Evolutionary conservation across 1,140 invertebrate species (phyloP).

Genomic region (Cotesia vestalis): DNA sequence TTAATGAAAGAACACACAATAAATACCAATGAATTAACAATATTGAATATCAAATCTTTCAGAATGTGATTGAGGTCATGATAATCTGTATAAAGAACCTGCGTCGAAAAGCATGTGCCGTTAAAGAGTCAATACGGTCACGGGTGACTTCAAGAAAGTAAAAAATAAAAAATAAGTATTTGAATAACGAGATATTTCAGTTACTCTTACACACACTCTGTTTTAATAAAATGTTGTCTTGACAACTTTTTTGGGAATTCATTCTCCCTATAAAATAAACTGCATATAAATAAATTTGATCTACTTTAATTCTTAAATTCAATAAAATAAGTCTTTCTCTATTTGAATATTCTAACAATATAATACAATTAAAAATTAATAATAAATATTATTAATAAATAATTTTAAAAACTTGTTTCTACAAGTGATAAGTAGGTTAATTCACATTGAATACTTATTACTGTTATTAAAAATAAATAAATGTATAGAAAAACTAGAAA

Average conservation of each 20-base stretch:
- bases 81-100: constrained; percentile 26
- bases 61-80: constrained; percentile 30
- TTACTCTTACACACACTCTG: constrained; percentile 16
- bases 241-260: constrained; percentile 6
- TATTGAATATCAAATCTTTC: constrained; percentile 37
- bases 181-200: not conserved
- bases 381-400: no score
- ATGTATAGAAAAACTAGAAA: not conserved
- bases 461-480: not conserved
- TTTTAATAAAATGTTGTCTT: constrained; percentile 7
- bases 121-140: constrained; percentile 23
- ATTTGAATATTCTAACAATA: no score
- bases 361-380: no score
- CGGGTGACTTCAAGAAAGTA: constrained; percentile 30
- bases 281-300: not conserved
- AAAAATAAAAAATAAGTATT: constrained; percentile 14
- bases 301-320: constrained; percentile 7
- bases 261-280: not conserved
- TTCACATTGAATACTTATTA: no score
- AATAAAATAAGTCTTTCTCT: no score
- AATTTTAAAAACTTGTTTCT: no score
- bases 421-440: not conserved
- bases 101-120: constrained; percentile 34
- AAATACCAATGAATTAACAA: not conserved
- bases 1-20: no score